These are phyloP conservation scores for Tetropium fuscum DNA, from an alignment of 2,888 invertebrate genomes.

Conservation along the genomic window DNA sequence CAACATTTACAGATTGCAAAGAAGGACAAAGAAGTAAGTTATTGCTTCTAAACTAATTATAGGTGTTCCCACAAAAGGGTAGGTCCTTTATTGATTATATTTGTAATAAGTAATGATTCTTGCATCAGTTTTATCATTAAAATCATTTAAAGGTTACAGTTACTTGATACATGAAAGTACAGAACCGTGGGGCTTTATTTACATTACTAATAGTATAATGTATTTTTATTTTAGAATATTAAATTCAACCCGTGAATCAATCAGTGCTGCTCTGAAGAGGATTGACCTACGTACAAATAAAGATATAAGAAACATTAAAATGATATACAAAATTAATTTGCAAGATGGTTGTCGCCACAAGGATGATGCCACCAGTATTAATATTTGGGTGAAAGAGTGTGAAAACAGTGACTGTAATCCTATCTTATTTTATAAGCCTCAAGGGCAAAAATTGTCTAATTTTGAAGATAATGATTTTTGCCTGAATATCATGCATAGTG, in stretches of 20 bases:
- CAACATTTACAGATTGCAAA: not conserved
- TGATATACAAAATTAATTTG: slow-evolving; percentile 4
- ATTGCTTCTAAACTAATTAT: slow-evolving; percentile 9
- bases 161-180: not conserved
- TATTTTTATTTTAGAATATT: slow-evolving; percentile 13
- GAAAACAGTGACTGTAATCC: slow-evolving; percentile 12
- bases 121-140: not conserved
- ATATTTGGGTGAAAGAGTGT: slow-evolving; percentile 11
- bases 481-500: slow-evolving; percentile 18
- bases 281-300: slow-evolving; percentile 6
- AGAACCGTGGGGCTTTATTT: not conserved
- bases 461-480: slow-evolving; percentile 24
- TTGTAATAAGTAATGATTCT: slow-evolving; percentile 1
- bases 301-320: slow-evolving; percentile 15
- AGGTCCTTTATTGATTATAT: not conserved
- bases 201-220: not conserved
- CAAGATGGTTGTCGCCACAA: slow-evolving; percentile 19
- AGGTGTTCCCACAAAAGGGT: not conserved
- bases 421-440: slow-evolving; percentile 14
- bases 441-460: not conserved
- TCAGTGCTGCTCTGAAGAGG: not conserved
- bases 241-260: slow-evolving; percentile 13
- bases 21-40: not conserved
- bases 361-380: slow-evolving; percentile 22
- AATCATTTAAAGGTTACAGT: not conserved